These are phyloP conservation scores for Potamilus streckersoni DNA, from an alignment of 1,140 invertebrate genomes.

Conservation along the genomic window DNA sequence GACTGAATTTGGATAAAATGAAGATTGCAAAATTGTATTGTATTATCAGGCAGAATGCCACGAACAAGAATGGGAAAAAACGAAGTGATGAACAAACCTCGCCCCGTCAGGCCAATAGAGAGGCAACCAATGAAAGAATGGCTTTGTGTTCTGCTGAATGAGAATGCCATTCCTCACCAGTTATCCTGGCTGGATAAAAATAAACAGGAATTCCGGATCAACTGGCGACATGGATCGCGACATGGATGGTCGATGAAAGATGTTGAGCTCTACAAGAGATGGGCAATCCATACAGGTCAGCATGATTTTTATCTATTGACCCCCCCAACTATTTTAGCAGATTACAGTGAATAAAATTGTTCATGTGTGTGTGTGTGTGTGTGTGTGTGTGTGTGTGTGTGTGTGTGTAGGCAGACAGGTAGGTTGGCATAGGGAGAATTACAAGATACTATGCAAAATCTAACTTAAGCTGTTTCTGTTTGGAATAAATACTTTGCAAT, in stretches of 20 bases:
- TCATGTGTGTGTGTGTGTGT: no score
- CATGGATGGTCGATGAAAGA: constrained; percentile 50
- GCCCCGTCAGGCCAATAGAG: constrained; percentile 40
- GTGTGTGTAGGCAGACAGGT: no score
- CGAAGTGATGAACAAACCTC: background rate
- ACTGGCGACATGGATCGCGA: constrained; percentile 56
- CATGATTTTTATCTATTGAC: background rate
- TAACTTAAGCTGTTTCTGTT: background rate
- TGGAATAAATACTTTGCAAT: background rate
- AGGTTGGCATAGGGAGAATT: no score
- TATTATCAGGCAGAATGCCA: no score
- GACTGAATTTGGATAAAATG: no score
- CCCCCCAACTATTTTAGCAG: background rate
- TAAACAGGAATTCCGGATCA: constrained; percentile 44
- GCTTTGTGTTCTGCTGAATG: constrained; percentile 38
- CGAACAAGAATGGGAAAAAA: no score
- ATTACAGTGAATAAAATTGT: background rate
- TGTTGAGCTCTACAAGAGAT: constrained; percentile 48
- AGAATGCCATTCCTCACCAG: constrained; percentile 24
- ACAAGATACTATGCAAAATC: background rate
- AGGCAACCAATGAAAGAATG: constrained; percentile 46
- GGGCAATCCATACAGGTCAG: constrained; percentile 57
- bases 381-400: no score
- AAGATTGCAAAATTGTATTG: no score
- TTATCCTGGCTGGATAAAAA: constrained; percentile 48